Evolutionary conservation across 2,888 invertebrate species (phyloP).

Genomic region (Phyllotreta striolata): DNA sequence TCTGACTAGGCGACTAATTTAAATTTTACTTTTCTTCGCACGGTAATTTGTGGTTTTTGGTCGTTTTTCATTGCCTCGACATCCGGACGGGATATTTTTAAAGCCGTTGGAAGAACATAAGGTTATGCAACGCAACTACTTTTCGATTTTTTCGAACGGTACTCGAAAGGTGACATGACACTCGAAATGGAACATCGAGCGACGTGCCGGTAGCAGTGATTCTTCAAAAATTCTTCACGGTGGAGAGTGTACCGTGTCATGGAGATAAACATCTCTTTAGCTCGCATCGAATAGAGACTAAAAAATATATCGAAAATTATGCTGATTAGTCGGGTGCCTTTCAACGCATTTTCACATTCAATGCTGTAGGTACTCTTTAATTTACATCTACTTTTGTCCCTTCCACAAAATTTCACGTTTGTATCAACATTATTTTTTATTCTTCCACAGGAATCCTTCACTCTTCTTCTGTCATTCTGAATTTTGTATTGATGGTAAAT

Average conservation of each 20-base stretch:
- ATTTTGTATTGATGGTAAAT: too few species aligned
- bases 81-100: neutral
- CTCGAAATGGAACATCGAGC: slow-evolving; percentile 20
- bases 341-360: too few species aligned
- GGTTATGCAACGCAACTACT: slow-evolving; percentile 20
- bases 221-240: slow-evolving; percentile 27
- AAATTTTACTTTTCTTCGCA: too few species aligned
- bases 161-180: slow-evolving; percentile 26
- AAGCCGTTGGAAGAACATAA: neutral
- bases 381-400: too few species aligned
- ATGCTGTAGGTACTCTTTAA: too few species aligned
- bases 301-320: neutral
- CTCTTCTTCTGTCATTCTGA: too few species aligned
- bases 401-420: too few species aligned
- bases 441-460: too few species aligned
- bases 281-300: slow-evolving; percentile 12
- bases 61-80: neutral
- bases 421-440: too few species aligned
- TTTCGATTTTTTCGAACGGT: slow-evolving; percentile 22
- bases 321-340: slow-evolving; percentile 2
- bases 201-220: slow-evolving; percentile 24
- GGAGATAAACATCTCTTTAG: slow-evolving; percentile 25
- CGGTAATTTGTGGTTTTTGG: neutral
- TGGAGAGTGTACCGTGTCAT: slow-evolving; percentile 23
- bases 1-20: too few species aligned